These are phyloP conservation scores for Oryzias curvinotus DNA, from an alignment of 2,113 vertebrate genomes.

Conservation along the genomic window DNA sequence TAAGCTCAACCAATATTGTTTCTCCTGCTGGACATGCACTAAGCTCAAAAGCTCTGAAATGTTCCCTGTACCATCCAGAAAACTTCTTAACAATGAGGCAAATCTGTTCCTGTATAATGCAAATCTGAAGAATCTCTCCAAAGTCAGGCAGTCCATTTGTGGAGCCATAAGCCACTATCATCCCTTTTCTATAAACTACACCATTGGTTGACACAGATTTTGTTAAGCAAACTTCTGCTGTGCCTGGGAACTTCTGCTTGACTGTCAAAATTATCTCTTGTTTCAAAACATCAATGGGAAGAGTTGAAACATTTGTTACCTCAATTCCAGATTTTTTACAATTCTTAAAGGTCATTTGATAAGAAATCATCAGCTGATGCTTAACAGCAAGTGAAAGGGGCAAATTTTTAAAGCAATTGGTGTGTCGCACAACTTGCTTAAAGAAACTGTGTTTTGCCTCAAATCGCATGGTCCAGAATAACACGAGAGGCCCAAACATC, in stretches of 20 bases:
- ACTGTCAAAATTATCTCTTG: slow-evolving; percentile 1
- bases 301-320: slow-evolving; percentile 4
- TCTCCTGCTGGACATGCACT: too few relatives aligned
- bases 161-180: slow-evolving; percentile 32
- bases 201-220: slow-evolving; percentile 2
- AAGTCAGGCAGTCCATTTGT: slow-evolving; percentile 28
- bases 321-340: background rate
- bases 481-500: too few relatives aligned
- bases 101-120: slow-evolving; percentile 6
- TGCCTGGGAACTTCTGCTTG: slow-evolving; percentile 6
- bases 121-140: slow-evolving; percentile 26
- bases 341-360: slow-evolving; percentile 12
- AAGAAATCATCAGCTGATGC: slow-evolving; percentile 31
- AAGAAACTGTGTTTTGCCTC: too few relatives aligned
- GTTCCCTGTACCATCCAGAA: slow-evolving; percentile 39
- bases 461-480: too few relatives aligned
- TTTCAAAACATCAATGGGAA: slow-evolving; percentile 15
- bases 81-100: slow-evolving; percentile 16
- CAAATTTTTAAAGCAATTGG: slow-evolving; percentile 19
- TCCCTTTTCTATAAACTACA: slow-evolving; percentile 12
- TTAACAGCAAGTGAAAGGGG: background rate
- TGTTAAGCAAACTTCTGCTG: slow-evolving; percentile 16
- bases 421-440: slow-evolving; percentile 12
- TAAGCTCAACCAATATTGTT: too few relatives aligned
- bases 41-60: too few relatives aligned